phyloP scores from a whole-genome alignment of 1,140 invertebrate species.

The Wiebesia pumilae region DNA sequence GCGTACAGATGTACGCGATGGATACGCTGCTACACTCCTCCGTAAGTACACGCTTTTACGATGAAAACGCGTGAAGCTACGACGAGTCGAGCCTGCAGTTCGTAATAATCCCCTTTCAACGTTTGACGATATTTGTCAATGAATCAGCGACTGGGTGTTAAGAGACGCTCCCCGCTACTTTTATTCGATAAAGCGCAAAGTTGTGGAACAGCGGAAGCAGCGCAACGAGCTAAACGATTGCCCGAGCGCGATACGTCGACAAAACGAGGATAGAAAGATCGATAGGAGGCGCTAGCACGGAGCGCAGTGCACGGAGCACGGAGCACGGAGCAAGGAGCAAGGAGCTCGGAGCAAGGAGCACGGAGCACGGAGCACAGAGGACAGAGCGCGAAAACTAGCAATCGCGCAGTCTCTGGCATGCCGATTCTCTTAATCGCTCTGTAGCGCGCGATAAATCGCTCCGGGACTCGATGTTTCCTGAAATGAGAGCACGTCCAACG shows the following conservation, averaged over 20 bases:
- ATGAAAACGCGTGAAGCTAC: no score
- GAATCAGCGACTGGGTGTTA: neutral
- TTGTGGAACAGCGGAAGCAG: slow-evolving; percentile 53
- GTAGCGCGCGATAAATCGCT: slow-evolving; percentile 40
- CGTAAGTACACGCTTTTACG: neutral
- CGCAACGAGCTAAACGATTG: neutral
- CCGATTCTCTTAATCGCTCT: slow-evolving; percentile 42
- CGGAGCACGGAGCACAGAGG: neutral
- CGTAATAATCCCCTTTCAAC: slow-evolving; percentile 21
- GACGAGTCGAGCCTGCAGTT: no score
- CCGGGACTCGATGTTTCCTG: slow-evolving; percentile 18
- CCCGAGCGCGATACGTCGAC: neutral
- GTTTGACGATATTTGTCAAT: no score
- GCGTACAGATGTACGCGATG: neutral
- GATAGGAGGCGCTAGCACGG: no score
- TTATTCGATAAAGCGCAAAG: slow-evolving; percentile 55
- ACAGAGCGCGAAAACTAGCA: slow-evolving; percentile 14
- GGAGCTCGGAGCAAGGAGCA: neutral
- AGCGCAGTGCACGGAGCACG: neutral
- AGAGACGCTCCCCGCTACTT: neutral
- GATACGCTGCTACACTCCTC: neutral
- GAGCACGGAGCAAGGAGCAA: neutral
- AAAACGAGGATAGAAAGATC: no score
- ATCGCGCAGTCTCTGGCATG: neutral
- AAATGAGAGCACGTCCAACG: slow-evolving; percentile 16